phyloP scores from a whole-genome alignment of 92 coral and sea anemone species.

The Porites cylindrica region DNA sequence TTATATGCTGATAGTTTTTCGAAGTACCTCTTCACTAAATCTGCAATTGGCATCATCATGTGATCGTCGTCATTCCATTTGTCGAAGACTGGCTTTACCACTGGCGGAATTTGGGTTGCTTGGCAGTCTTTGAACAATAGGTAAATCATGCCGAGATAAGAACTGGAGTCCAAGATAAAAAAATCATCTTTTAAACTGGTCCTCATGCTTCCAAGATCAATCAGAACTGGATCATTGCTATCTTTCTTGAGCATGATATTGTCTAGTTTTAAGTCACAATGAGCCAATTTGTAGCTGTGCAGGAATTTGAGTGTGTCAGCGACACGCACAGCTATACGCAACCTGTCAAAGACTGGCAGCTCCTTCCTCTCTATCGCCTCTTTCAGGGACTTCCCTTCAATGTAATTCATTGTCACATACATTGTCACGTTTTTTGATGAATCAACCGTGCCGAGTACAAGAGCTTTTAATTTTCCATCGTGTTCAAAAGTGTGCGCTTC shows the following conservation, averaged over 20 bases:
- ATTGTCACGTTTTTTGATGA: neutral
- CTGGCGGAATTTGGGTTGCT: neutral
- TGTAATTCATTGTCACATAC: neutral
- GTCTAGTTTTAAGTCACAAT: neutral
- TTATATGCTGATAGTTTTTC: neutral
- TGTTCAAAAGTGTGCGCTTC: neutral
- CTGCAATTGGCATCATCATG: neutral
- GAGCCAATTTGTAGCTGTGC: neutral
- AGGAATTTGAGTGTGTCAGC: neutral
- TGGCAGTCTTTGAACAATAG: neutral
- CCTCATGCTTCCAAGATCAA: slow-evolving; percentile 5
- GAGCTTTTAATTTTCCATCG: neutral
- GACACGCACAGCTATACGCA: slow-evolving; percentile 1
- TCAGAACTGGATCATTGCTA: neutral
- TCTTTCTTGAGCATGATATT: neutral
- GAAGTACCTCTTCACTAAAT: neutral
- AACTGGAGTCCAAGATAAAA: neutral
- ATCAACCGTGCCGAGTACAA: neutral
- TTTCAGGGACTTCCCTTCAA: neutral
- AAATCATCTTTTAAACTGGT: neutral
- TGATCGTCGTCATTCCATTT: neutral
- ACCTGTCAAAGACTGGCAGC: neutral
- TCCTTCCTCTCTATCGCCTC: neutral
- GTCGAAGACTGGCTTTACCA: neutral
- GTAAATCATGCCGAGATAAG: neutral